Evolutionary conservation across 1,140 invertebrate species (phyloP), one percentile per base, ranked within the genome.

Genomic region (Bombus confusus): DNA sequence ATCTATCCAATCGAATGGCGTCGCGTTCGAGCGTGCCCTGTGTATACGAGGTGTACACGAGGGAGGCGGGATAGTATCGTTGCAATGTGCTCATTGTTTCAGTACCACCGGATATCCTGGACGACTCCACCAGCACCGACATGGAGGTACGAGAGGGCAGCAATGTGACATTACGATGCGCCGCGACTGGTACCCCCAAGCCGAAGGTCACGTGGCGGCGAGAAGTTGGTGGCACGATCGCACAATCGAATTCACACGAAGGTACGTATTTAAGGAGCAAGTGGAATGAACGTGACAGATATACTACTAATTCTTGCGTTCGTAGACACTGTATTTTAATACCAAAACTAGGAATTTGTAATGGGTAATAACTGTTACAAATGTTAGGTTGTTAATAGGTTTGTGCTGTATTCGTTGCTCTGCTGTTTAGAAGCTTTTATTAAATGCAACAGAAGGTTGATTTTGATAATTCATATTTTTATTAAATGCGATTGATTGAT

Each of bases 71-170:
- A 62, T 72, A 22, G 3, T 64, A 62, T 39, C 83, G 57, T 74
- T 72, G 84, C 87, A 87, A 83, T 87, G 86, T 87, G 77, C 74
- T 85, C 74, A 85, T 93, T 92, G 94, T 96, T 96, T 88, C 96
- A 98, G 98, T 98, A 86, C 98, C 98, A 75, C 98, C 98, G 87
- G 97, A 98, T 95, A 98, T 98, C 93, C 95, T 98, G 94, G 97
- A 98, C 95, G 97, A 97, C 88, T 97, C 97, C 62, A 98, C 98
- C 39, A 98, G 98, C 92, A 97, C 97, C 62, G 98, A 99, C 94
- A 97, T 98, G 96, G 97, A 98, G 68, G 98, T 98, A 75, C 95
- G 97, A 47, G 98, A 99, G 95, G 98, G 98, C 59, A 97, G 97
- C 85, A 98, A 98, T 93, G 97, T 98, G 84, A 98, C 97, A 87